phyloP scores from a whole-genome alignment of 2,113 vertebrate species.

The Thryonomys swinderianus region DNA sequence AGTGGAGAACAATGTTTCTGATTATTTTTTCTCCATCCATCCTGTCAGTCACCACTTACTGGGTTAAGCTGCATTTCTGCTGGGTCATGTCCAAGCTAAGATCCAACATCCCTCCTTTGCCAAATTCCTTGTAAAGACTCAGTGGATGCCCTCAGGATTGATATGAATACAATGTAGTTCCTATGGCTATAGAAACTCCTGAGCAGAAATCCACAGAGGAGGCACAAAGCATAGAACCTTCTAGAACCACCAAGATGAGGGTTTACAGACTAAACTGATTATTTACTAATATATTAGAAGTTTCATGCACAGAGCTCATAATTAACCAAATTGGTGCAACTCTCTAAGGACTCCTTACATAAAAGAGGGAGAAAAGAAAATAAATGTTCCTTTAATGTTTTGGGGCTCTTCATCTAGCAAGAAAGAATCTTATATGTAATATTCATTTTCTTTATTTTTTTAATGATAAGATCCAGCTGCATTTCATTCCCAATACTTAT shows the following conservation, averaged over 20 bases:
- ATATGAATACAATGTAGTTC: background rate
- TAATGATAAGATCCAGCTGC: background rate
- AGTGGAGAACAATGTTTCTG: background rate
- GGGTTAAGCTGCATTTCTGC: background rate
- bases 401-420: background rate
- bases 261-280: background rate
- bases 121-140: background rate
- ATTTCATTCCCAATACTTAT: background rate
- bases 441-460: background rate
- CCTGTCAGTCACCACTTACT: background rate
- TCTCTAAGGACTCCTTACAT: background rate
- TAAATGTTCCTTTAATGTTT: background rate
- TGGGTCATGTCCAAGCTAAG: background rate
- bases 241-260: too few relatives aligned
- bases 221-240: too few relatives aligned
- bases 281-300: background rate
- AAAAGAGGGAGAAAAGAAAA: background rate
- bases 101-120: background rate
- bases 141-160: background rate
- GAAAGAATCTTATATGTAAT: background rate
- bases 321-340: background rate
- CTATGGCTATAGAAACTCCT: background rate
- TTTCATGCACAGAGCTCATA: background rate
- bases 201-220: background rate
- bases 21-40: background rate